Percentiles rank a stretch among this genome's conserved stretches.
Conservation (phyloP, 2,888 invertebrate genomes). For the Tachina fera region DNA sequence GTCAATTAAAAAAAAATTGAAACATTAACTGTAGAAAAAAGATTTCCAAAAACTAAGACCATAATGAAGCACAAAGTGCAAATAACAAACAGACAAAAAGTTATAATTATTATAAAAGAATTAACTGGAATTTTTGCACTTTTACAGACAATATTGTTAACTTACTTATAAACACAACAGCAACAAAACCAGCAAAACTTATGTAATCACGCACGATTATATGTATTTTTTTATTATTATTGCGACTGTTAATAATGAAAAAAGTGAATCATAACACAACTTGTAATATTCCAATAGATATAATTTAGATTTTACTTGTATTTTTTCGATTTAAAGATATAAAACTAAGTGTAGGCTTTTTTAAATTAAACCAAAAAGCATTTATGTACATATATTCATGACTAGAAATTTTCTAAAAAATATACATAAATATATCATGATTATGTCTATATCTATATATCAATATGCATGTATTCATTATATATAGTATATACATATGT, state of each 20-base stretch:
- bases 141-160: slow-evolving; percentile 14
- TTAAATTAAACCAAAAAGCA: too few relatives aligned
- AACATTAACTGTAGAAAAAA: slow-evolving; percentile 45
- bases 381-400: too few relatives aligned
- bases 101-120: slow-evolving; percentile 50
- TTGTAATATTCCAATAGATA: slow-evolving; percentile 13
- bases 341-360: not conserved
- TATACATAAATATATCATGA: too few relatives aligned
- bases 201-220: slow-evolving; percentile 48
- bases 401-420: too few relatives aligned
- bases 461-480: too few relatives aligned
- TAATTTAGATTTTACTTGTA: not conserved
- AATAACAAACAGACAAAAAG: slow-evolving; percentile 1
- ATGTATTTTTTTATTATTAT: slow-evolving; percentile 22
- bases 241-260: slow-evolving; percentile 4
- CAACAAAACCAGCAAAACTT: slow-evolving; percentile 26
- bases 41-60: not conserved
- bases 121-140: slow-evolving; percentile 48
- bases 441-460: too few relatives aligned
- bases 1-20: slow-evolving; percentile 42
- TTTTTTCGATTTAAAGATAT: not conserved
- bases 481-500: too few relatives aligned
- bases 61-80: slow-evolving; percentile 37
- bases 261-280: slow-evolving; percentile 43
- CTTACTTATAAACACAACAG: not conserved